Evolutionary conservation across 2,797 vertebrate species (phyloP).

Genomic region (Chloroceryle inda): DNA sequence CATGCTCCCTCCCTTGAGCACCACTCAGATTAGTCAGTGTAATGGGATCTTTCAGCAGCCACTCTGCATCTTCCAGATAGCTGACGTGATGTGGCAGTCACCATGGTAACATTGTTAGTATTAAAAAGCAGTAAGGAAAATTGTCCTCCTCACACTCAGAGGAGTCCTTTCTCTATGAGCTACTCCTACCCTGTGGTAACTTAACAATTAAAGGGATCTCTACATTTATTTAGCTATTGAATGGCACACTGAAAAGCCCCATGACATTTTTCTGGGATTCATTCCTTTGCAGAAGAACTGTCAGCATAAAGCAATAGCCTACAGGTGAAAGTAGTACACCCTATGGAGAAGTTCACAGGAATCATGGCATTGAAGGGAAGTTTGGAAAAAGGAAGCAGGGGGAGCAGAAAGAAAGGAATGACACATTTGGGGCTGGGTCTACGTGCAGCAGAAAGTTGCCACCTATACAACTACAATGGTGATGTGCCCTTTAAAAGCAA

Average conservation of each 20-base stretch:
- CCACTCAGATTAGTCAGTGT: background rate
- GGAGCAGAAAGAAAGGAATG: background rate
- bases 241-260: background rate
- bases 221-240: background rate
- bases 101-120: conserved; percentile 51
- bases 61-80: conserved; percentile 32
- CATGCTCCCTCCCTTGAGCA: background rate
- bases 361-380: background rate
- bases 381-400: background rate
- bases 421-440: background rate
- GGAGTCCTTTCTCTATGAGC: conserved; percentile 19
- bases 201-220: background rate
- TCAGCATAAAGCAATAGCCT: background rate
- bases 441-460: background rate
- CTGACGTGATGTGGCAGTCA: conserved; percentile 26
- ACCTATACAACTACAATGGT: background rate
- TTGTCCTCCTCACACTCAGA: conserved; percentile 29
- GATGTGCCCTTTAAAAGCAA: background rate
- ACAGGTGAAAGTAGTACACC: background rate
- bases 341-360: background rate
- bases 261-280: background rate
- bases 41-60: conserved; percentile 62
- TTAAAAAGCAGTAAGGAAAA: conserved; percentile 52
- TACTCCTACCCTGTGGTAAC: conserved; percentile 44
- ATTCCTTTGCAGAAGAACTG: background rate